phyloP scores from a whole-genome alignment of 2,888 invertebrate species.

The Cancer borealis region DNA sequence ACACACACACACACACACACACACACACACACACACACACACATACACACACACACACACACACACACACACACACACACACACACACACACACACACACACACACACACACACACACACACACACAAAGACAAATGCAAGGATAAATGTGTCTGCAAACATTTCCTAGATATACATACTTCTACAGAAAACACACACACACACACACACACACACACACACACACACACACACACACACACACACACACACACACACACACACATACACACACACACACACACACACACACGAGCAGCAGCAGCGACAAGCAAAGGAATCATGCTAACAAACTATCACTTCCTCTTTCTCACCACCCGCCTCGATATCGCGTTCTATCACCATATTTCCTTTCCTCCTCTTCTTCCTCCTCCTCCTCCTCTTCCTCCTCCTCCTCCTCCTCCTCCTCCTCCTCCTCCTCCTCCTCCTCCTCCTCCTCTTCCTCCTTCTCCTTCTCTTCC shows the following conservation, averaged over 20 bases:
- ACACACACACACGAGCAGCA: background rate
- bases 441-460: background rate
- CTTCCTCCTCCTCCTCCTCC: background rate
- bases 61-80: background rate
- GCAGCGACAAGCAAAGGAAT: background rate
- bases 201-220: background rate
- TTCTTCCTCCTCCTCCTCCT: background rate
- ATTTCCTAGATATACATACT: no score
- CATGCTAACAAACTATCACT: slow-evolving; percentile 22
- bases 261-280: slow-evolving; percentile 2
- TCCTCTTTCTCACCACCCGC: background rate
- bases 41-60: slow-evolving; percentile 17
- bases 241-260: slow-evolving; percentile 20
- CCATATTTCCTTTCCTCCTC: background rate
- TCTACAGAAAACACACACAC: no score
- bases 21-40: background rate
- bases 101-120: no score
- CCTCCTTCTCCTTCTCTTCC: background rate
- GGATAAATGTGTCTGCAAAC: no score
- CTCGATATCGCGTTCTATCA: slow-evolving; percentile 6
- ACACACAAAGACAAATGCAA: no score
- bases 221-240: slow-evolving; percentile 11
- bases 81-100: no score
- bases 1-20: no score
- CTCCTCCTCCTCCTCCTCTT: background rate